Percentiles rank a stretch among this genome's conserved stretches.
These are phyloP conservation scores for Phymanthus crucifer DNA, from an alignment of 92 coral and sea anemone genomes.

Conservation along the genomic window DNA sequence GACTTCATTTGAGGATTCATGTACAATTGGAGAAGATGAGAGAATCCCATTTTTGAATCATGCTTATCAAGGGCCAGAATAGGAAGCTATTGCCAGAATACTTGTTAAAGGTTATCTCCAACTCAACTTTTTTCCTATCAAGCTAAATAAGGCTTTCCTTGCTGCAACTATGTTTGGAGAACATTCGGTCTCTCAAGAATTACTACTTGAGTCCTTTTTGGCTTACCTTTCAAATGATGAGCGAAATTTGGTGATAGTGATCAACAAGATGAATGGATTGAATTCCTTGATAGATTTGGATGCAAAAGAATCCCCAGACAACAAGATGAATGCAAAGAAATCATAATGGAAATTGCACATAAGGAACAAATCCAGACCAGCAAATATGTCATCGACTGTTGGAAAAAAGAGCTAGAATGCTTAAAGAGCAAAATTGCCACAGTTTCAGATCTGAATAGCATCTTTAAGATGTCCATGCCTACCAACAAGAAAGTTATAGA, in stretches of 20 bases:
- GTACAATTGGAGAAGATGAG: conserved; percentile 59
- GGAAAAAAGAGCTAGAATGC: too few relatives aligned
- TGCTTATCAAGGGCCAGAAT: conserved; percentile 48
- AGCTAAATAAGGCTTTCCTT: conserved; percentile 49
- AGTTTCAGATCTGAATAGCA: neutral
- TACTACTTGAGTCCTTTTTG: conserved; percentile 47
- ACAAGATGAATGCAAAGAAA: conserved; percentile 39
- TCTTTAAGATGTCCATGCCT: conserved; percentile 43
- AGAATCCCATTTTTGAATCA: conserved; percentile 38
- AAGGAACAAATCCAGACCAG: conserved; percentile 60
- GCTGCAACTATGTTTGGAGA: conserved; percentile 49
- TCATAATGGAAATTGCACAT: conserved; percentile 58
- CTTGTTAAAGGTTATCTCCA: conserved; percentile 61
- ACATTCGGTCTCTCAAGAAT: conserved; percentile 24
- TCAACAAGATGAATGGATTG: conserved; percentile 59
- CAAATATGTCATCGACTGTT: conserved; percentile 55
- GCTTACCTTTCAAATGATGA: conserved; percentile 55
- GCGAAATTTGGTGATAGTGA: conserved; percentile 46
- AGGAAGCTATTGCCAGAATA: conserved; percentile 66
- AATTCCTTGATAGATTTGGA: conserved; percentile 56
- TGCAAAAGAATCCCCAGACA: conserved; percentile 53
- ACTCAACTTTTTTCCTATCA: conserved; percentile 52
- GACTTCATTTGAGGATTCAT: conserved; percentile 45
- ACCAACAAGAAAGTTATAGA: conserved; percentile 51
- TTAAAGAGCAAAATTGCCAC: conserved; percentile 5